Base-by-base conservation (phyloP, 2,113 vertebrate species). In the Menura novaehollandiae region DNA sequence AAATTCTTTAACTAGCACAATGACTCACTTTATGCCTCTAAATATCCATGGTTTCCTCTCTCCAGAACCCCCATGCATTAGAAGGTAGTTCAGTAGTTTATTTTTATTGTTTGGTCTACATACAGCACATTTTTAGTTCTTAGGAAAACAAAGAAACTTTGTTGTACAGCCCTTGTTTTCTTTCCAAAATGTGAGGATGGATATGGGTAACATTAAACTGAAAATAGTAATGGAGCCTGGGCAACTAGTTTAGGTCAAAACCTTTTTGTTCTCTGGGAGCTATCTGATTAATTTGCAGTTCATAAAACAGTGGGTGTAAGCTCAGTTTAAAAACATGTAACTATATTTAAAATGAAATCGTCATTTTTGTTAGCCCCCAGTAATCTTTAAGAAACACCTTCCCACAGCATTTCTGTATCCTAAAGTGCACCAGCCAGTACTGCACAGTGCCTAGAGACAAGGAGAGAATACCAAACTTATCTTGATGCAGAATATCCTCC, bases 31-130 rank as follows among this genome's bases (percentile, higher is more conserved):
- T 97, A 98, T 98, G 95, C 94, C 97, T 98, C 97, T 98, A 98
- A 98, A 98, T 98, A 98, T 97, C 98, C 97, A 97, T 95, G 95
- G 97, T 98, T 98, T 98, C 97, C 98, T 98, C 96, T 97, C 96
- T 97, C 77, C 96, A 98, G 97, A 98, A 97, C 97, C 95, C 97
- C 97, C 94, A 95, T 97, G 97, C 96, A 97, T 98, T 98, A 98
- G 97, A 97, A 97, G 96, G 98, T 97, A 97, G 97, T 97, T 98
- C 95, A 88, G 97, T 97, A 97, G 97, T 98, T 98, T 98, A 98
- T 98, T 98, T 98, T 98, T 98, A 98, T 98, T 98, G 97, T 98
- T 98, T 98, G 97, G 95, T 97, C 97, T 98, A 98, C 97, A 97
- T 98, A 98, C 95, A 97, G 97, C 92, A 97, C 96, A 97, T 97